These are phyloP conservation scores for Falco berigora DNA, from an alignment of 2,797 vertebrate species.

Conservation along the genomic window DNA sequence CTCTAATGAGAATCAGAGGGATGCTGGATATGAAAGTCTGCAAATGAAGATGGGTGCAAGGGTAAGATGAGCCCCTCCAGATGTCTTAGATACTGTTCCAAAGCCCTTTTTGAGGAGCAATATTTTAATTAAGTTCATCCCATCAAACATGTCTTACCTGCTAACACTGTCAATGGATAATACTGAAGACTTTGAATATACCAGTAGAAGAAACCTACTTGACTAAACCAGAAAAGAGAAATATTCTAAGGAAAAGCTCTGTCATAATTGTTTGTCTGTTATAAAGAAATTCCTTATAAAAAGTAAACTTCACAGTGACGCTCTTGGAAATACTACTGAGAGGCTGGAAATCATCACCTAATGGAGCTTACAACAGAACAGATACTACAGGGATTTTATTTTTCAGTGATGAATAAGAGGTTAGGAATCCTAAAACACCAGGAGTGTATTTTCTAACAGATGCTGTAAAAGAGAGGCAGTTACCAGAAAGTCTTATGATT, in stretches of 20 bases:
- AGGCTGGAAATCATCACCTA: constrained; percentile 64
- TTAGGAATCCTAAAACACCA: constrained; percentile 26
- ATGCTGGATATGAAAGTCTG: not conserved
- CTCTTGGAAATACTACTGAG: constrained; percentile 61
- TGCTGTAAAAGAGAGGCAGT: not conserved
- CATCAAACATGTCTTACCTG: not conserved
- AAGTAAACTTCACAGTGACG: constrained; percentile 60
- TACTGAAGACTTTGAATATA: constrained; percentile 35
- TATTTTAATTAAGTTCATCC: not conserved
- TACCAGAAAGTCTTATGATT: constrained; percentile 15
- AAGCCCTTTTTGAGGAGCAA: not conserved
- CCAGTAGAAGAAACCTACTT: constrained; percentile 28
- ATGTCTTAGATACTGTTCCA: not conserved
- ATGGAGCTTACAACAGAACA: constrained; percentile 49
- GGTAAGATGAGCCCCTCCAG: not conserved
- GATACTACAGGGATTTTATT: constrained; percentile 5
- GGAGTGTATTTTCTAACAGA: not conserved
- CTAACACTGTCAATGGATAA: constrained; percentile 27
- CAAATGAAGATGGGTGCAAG: not conserved
- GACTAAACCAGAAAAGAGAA: constrained; percentile 27
- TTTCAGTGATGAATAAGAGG: not conserved
- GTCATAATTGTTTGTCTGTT: constrained; percentile 54
- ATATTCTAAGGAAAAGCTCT: constrained; percentile 53
- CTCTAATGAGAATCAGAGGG: not conserved
- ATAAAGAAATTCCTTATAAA: constrained; percentile 60